Base-by-base conservation (phyloP, 2,888 invertebrate genomes). In the Dendrolimus houi region DNA sequence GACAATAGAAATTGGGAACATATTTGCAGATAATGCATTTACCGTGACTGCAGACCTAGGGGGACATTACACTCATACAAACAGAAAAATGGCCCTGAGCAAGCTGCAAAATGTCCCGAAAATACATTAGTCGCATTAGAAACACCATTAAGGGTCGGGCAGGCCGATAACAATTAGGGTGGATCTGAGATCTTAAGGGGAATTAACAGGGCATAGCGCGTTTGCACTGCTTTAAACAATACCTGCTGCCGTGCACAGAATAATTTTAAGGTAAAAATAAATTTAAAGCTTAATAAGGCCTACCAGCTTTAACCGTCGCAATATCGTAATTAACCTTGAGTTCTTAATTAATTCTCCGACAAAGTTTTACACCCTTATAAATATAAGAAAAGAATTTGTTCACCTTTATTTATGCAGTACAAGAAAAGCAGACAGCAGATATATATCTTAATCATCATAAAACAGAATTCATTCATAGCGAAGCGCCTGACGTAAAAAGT, bases 41-140 rank as follows among this genome's bases (percentile, higher is more conserved):
- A 89, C 85, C 75, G 72, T 77, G 72, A 73, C 75, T 71, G 67
- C 72, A 77, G 82, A 82, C 80, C 73, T 71, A 71, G 70, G 75
- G 75, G 79, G 75, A 82, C 79, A 81, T 76, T 82, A 79, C 68
- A 74, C 69, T 79, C 85, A 80, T 80, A 83, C 84, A 83, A 82
- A 89, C 81, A 87, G 84, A 90, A 87, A 87, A 88, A 87, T 86
- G 81, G 82, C 87, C 84, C 71, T 75, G 78, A 83, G 89, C 88
- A 86, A 85, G 87, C 89, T 89, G 89, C 88, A 88, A 85, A 89
- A 88, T 89, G 90, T 89, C 86, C 84, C 86, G 74, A 87, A 89
- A 89, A 87, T 85, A 87, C 88, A 90, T 90, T 90, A 90, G 85
- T 69, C 78, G 87, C 88, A 89, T 89, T 88, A 88, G 88, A 88